These are phyloP conservation scores for Nycticryphes semicollaris DNA, from an alignment of 2,113 vertebrate species.

Conservation along the genomic window DNA sequence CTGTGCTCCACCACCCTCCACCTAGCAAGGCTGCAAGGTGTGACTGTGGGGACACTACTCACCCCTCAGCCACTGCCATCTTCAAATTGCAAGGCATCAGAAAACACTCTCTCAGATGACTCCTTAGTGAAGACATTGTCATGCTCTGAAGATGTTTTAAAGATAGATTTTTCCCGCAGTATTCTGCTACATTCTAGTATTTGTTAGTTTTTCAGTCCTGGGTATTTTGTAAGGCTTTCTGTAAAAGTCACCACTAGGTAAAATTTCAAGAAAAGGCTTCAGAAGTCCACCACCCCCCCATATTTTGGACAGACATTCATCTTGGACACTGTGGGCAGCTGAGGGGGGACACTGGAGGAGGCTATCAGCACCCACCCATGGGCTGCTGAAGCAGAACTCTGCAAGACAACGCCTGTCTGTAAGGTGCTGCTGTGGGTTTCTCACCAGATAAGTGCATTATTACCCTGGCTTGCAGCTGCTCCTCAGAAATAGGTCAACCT, in stretches of 20 bases:
- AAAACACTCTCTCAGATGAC: not conserved
- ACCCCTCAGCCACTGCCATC: not conserved
- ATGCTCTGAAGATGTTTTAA: not conserved
- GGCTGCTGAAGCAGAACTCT: not conserved
- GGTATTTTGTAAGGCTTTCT: not conserved
- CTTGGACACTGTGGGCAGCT: rapidly evolving
- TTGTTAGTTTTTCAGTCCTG: not conserved
- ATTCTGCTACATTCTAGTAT: not conserved
- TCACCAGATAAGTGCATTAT: slow-evolving; percentile 36
- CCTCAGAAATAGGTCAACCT: slow-evolving; percentile 49
- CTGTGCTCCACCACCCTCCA: not conserved
- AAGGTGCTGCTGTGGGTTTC: slow-evolving; percentile 33
- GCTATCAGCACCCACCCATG: not conserved
- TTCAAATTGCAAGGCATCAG: rapidly evolving
- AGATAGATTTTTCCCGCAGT: not conserved
- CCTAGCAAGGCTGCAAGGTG: not conserved
- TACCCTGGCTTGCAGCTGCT: slow-evolving; percentile 46
- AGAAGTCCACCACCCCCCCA: not conserved
- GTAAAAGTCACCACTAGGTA: not conserved
- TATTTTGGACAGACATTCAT: not conserved
- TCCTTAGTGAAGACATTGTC: not conserved
- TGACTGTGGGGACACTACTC: not conserved
- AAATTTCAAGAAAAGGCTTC: not conserved
- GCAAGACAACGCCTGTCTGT: not conserved
- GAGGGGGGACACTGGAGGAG: not conserved